Conservation (phyloP, 2,888 invertebrate species). For the Platerodrilus igneus region DNA sequence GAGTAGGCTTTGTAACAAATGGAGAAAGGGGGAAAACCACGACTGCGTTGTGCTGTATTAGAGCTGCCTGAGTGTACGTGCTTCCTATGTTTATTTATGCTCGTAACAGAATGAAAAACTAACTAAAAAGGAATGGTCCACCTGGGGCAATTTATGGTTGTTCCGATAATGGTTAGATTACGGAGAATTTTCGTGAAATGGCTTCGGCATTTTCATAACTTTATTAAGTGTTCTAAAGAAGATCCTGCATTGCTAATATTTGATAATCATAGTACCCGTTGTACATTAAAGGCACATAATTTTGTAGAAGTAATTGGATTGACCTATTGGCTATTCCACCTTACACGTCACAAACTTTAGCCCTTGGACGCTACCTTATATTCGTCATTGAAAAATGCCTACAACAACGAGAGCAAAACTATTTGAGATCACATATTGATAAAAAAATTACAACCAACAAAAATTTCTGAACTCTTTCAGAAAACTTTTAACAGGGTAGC, state of each 20-base stretch:
- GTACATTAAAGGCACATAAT: slow-evolving; percentile 20
- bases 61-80: slow-evolving; percentile 41
- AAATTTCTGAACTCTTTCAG: too few relatives aligned
- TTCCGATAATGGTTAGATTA: slow-evolving; percentile 31
- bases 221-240: slow-evolving; percentile 27
- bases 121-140: slow-evolving; percentile 44
- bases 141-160: slow-evolving; percentile 36
- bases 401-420: too few relatives aligned
- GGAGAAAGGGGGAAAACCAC: slow-evolving; percentile 43
- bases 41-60: slow-evolving; percentile 45
- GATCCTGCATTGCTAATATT: slow-evolving; percentile 33
- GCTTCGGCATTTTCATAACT: slow-evolving; percentile 27
- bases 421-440: too few relatives aligned
- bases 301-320: too few relatives aligned
- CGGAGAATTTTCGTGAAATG: slow-evolving; percentile 31
- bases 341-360: too few relatives aligned
- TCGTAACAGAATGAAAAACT: slow-evolving; percentile 41
- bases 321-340: too few relatives aligned
- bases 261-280: slow-evolving; percentile 36
- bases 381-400: too few relatives aligned
- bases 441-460: too few relatives aligned
- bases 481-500: too few relatives aligned
- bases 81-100: slow-evolving; percentile 50
- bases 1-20: slow-evolving; percentile 44
- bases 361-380: too few relatives aligned